A percentile compares a stretch with the other conserved stretches of the same genome.
Conservation (phyloP, 2,888 invertebrate genomes). For the Hirtodrosophila duncani region DNA sequence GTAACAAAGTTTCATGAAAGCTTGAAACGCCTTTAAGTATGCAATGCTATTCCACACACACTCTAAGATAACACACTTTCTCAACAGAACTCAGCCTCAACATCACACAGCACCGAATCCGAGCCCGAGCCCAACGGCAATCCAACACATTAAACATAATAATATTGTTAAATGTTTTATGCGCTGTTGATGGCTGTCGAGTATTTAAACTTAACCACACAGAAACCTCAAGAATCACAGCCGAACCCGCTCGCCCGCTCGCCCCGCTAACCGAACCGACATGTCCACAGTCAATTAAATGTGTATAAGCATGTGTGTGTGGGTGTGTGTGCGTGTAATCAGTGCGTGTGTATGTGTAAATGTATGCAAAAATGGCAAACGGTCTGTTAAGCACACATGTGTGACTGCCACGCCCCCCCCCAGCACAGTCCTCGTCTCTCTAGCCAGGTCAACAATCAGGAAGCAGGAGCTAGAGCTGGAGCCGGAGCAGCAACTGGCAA, state of each 20-base stretch:
- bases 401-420: constrained; percentile 50
- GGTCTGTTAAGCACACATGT: constrained; percentile 74
- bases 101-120: constrained; percentile 14
- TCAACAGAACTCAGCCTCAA: constrained; percentile 22
- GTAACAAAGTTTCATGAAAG: neutral
- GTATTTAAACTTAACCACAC: constrained; percentile 71
- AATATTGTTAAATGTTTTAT: constrained; percentile 69
- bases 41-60: constrained; percentile 35
- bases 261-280: constrained; percentile 38
- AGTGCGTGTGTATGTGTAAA: constrained; percentile 37
- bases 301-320: constrained; percentile 24
- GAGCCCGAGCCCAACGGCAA: neutral
- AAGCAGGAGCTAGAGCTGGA: too few relatives aligned
- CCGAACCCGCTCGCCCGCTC: constrained; percentile 29
- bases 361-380: constrained; percentile 73
- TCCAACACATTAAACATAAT: constrained; percentile 37
- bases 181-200: constrained; percentile 70
- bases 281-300: constrained; percentile 71
- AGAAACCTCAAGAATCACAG: constrained; percentile 72
- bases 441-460: constrained; percentile 49
- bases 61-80: constrained; percentile 10
- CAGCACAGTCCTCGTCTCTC: constrained; percentile 1
- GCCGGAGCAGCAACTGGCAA: constrained; percentile 45
- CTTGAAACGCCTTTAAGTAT: constrained; percentile 46
- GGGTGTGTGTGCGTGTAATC: constrained; percentile 44